Conservation (phyloP, 2,888 invertebrate genomes). For the Euspilapteryx auroguttella region DNA sequence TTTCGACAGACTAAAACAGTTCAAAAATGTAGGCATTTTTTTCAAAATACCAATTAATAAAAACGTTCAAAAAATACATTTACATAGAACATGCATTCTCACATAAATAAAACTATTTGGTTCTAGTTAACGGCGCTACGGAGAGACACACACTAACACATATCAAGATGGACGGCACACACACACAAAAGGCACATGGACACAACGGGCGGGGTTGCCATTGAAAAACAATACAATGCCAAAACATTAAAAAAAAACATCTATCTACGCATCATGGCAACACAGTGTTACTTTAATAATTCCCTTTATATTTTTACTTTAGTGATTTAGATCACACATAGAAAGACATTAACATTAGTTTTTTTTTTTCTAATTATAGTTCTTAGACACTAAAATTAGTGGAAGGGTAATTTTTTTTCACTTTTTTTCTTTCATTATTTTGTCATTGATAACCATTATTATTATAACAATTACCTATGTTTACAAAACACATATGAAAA, state of each 20-base stretch:
- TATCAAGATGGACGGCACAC: conserved; percentile 54
- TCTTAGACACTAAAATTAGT: conserved; percentile 46
- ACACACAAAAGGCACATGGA: conserved; percentile 43
- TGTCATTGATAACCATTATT: no score
- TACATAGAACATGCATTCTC: no score
- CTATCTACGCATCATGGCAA: conserved; percentile 36
- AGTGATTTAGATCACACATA: conserved; percentile 54
- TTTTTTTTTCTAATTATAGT: conserved; percentile 22
- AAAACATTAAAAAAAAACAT: conserved; percentile 4
- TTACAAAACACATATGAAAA: conserved; percentile 22
- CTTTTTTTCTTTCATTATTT: conserved; percentile 18
- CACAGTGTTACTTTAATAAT: conserved; percentile 25
- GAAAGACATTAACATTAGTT: conserved; percentile 60
- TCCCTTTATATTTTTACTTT: conserved; percentile 41
- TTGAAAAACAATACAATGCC: conserved; percentile 11
- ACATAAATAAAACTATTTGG: conserved; percentile 48
- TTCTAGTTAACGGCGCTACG: conserved; percentile 54
- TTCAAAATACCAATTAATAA: no score
- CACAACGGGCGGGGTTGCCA: conserved; percentile 38
- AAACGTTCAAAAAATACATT: no score
- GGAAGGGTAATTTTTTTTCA: no score
- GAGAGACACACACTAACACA: conserved; percentile 53
- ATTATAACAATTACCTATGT: no score
- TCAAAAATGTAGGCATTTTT: no score
- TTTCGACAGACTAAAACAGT: no score